These are phyloP conservation scores for Meloe dianella DNA, from an alignment of 2,888 invertebrate genomes.

Conservation along the genomic window DNA sequence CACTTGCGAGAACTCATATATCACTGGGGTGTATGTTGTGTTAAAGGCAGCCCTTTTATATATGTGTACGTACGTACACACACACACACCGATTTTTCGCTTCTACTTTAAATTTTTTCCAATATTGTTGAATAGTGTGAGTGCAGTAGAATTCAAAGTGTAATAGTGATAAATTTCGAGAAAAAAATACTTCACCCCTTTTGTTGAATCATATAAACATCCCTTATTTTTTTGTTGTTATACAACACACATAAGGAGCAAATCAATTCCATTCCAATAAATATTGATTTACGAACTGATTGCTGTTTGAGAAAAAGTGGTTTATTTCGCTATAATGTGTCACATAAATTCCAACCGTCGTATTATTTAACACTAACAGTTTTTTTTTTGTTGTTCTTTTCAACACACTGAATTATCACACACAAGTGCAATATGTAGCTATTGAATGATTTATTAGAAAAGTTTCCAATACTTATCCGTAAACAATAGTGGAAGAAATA, in stretches of 20 bases:
- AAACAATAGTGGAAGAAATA: too few species aligned
- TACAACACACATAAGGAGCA: conserved; percentile 36
- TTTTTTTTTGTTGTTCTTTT: background rate
- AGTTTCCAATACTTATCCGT: too few species aligned
- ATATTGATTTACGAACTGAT: conserved; percentile 58
- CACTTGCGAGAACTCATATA: conserved; percentile 50
- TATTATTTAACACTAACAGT: conserved; percentile 3
- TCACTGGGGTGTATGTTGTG: conserved; percentile 33
- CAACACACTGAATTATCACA: too few species aligned
- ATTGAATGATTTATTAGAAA: too few species aligned
- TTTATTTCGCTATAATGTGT: conserved; percentile 56
- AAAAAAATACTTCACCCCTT: conserved; percentile 46
- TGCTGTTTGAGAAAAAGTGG: conserved; percentile 51
- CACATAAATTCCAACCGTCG: conserved; percentile 48
- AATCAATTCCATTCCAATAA: conserved; percentile 56
- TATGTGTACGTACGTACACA: background rate
- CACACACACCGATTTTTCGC: background rate
- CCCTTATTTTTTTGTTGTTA: background rate
- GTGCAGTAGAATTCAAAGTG: too few species aligned
- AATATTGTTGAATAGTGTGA: background rate
- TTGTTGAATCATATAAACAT: conserved; percentile 7
- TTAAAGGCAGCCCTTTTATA: background rate
- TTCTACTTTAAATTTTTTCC: conserved; percentile 25
- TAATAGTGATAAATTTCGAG: conserved; percentile 47
- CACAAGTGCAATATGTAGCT: background rate